phyloP scores from a whole-genome alignment of 2,113 vertebrate genomes.

The Entomyzon cyanotis region DNA sequence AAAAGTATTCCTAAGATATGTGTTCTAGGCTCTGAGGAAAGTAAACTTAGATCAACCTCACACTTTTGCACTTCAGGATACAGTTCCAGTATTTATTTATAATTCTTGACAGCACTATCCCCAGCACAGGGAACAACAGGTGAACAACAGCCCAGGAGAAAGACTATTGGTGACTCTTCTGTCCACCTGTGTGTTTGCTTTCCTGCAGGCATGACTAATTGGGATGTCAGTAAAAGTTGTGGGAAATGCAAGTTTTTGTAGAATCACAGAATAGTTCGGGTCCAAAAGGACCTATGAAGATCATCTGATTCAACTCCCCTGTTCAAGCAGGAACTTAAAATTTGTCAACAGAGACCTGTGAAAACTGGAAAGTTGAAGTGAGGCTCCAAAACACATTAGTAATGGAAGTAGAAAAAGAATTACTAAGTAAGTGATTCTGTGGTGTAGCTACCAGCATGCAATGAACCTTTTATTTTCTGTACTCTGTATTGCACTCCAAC shows the following conservation, averaged over 20 bases:
- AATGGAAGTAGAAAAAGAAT: background rate
- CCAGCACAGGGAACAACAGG: background rate
- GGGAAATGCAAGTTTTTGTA: background rate
- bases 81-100: background rate
- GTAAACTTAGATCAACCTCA: background rate
- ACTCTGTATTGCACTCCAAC: background rate
- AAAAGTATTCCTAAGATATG: background rate
- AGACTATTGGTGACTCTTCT: background rate
- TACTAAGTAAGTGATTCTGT: background rate
- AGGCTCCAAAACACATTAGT: background rate
- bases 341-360: background rate
- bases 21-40: background rate
- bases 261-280: background rate
- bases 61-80: background rate
- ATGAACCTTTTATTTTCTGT: background rate
- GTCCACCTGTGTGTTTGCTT: background rate
- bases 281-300: background rate
- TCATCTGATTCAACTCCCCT: background rate
- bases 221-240: background rate
- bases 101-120: background rate
- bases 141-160: background rate
- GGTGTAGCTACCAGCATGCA: background rate
- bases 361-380: background rate
- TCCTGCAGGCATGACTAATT: background rate
- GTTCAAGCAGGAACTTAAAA: background rate